Percentiles rank a stretch among this genome's conserved stretches.
These are phyloP conservation scores for Nymphalis c-album DNA, from an alignment of 2,888 invertebrate genomes.

Conservation along the genomic window DNA sequence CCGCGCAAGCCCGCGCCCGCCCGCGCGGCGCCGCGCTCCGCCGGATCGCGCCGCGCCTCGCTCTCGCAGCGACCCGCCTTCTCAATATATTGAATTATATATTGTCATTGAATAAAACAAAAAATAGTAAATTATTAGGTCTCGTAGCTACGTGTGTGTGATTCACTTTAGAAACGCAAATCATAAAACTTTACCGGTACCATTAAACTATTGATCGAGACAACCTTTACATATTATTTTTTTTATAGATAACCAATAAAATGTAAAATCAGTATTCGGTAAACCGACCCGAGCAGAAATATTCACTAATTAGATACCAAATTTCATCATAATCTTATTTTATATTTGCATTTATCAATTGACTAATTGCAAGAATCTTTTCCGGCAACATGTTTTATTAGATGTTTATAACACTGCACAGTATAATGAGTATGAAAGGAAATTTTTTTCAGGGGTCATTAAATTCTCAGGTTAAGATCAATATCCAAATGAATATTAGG, in stretches of 20 bases:
- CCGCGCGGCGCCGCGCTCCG: conserved; percentile 60
- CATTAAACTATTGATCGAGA: background rate
- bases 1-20: conserved; percentile 57
- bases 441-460: too few species aligned
- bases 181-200: background rate
- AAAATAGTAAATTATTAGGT: background rate
- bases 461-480: too few species aligned
- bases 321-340: too few species aligned
- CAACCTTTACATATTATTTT: background rate
- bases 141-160: conserved; percentile 15
- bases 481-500: too few species aligned
- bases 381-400: too few species aligned
- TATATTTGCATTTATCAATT: too few species aligned
- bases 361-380: background rate
- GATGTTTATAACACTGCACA: too few species aligned
- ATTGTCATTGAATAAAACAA: background rate
- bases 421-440: too few species aligned
- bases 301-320: too few species aligned
- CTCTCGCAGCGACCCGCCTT: conserved; percentile 73
- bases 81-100: conserved; percentile 59
- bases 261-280: too few species aligned
- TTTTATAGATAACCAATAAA: background rate
- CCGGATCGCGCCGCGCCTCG: conserved; percentile 61
- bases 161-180: conserved; percentile 11
- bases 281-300: too few species aligned